Evolutionary conservation across 23 tunicate genomes (phyloP).

Genomic region (Oikopleura dioica): DNA sequence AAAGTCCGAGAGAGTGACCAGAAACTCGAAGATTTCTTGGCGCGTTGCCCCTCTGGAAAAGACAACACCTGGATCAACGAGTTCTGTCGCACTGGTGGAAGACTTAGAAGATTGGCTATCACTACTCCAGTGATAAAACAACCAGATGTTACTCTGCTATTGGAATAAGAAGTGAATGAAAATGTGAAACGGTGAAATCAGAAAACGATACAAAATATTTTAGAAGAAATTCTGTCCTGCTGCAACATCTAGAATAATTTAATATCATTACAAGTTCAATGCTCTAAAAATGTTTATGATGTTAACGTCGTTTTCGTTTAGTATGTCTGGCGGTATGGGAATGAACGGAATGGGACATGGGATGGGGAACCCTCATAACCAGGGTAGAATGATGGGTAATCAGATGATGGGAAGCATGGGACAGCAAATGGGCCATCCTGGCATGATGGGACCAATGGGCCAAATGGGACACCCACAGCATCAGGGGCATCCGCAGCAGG

Average conservation of each 20-base stretch:
- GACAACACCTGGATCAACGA: neutral
- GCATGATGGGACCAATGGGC: too few species aligned
- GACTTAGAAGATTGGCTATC: neutral
- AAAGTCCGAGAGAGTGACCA: neutral
- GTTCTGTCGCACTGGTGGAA: constrained; percentile 2
- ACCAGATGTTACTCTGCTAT: neutral
- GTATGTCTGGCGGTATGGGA: neutral
- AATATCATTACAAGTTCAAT: neutral
- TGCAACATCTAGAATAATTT: neutral
- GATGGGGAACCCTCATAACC: neutral
- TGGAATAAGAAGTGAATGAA: neutral
- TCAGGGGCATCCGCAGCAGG: too few species aligned
- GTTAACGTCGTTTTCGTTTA: neutral
- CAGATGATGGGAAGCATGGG: neutral
- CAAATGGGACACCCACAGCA: neutral
- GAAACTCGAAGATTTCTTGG: neutral
- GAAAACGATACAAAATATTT: neutral
- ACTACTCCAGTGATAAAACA: neutral
- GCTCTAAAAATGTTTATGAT: neutral
- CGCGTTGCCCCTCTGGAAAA: neutral
- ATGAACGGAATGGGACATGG: neutral
- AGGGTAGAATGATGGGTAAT: neutral
- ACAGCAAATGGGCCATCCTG: neutral
- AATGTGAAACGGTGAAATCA: neutral
- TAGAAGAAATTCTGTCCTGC: neutral